A percentile compares a stretch with the other conserved stretches of the same genome.
Conservation (phyloP, 2,113 vertebrate genomes). For the Erythrocercus mccallii region DNA sequence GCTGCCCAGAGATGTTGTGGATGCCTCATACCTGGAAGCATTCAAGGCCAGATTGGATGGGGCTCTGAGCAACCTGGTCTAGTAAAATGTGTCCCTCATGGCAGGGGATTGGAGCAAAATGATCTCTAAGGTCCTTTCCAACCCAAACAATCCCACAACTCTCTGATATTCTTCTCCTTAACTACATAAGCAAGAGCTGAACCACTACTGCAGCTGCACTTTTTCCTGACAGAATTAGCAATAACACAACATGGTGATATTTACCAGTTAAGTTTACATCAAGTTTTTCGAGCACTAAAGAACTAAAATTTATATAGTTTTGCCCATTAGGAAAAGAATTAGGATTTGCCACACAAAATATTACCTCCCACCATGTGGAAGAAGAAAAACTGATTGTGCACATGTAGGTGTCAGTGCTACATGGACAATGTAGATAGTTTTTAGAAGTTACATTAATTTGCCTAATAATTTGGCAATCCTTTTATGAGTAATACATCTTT, state of each 20-base stretch:
- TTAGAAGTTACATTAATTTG: not conserved
- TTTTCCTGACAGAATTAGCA: not conserved
- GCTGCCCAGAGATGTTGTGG: not conserved
- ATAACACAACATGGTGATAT: not conserved
- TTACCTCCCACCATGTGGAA: not conserved
- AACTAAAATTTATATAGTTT: not conserved
- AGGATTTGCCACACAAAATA: not conserved
- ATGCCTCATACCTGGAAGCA: too few species aligned
- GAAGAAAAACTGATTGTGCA: not conserved
- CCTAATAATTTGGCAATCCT: not conserved
- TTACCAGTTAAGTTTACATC: not conserved
- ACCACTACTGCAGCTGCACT: not conserved
- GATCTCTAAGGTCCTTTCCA: not conserved
- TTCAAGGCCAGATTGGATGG: not conserved
- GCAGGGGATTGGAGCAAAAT: rapidly evolving
- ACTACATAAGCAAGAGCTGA: not conserved
- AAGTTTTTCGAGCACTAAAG: not conserved
- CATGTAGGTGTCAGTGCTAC: not conserved
- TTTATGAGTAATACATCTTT: not conserved
- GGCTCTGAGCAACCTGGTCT: not conserved
- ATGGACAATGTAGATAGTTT: not conserved
- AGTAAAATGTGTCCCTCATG: not conserved
- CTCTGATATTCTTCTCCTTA: not conserved
- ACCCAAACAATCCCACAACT: not conserved
- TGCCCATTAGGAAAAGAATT: not conserved